Percentiles rank a stretch among this genome's conserved stretches.
These are phyloP conservation scores for Nephila pilipes DNA, from an alignment of 1,140 invertebrate genomes.

Conservation along the genomic window DNA sequence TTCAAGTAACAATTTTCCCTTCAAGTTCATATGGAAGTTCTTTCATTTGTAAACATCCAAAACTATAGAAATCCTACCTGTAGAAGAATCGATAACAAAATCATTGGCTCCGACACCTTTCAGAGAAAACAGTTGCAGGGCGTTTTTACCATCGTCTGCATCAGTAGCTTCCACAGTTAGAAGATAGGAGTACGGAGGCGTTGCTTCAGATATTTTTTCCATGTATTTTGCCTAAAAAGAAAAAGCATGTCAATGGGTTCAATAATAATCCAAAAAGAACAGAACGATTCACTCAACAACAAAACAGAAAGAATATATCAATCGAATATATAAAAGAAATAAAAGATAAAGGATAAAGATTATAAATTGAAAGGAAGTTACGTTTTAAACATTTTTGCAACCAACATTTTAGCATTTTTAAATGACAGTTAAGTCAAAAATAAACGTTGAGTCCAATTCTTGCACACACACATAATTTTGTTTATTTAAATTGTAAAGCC, in stretches of 20 bases:
- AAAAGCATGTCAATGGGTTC: background rate
- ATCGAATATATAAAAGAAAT: too few relatives aligned
- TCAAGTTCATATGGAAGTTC: too few relatives aligned
- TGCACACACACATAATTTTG: too few relatives aligned
- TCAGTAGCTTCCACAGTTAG: slow-evolving; percentile 82
- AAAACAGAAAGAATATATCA: background rate
- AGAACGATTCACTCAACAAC: background rate
- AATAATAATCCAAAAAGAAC: background rate
- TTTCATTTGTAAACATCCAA: background rate
- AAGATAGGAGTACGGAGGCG: slow-evolving; percentile 80
- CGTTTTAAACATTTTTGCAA: too few relatives aligned
- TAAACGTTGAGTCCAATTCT: too few relatives aligned
- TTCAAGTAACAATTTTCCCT: too few relatives aligned
- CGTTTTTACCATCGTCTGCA: slow-evolving; percentile 85
- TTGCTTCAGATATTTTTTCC: slow-evolving; percentile 81
- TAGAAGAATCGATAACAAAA: slow-evolving; percentile 75
- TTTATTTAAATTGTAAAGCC: too few relatives aligned
- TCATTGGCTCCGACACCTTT: slow-evolving; percentile 88
- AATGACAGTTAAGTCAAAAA: too few relatives aligned
- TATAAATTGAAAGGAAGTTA: too few relatives aligned
- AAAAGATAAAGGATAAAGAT: too few relatives aligned
- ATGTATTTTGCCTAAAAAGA: slow-evolving; percentile 84
- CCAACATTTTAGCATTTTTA: too few relatives aligned
- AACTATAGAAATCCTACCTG: slow-evolving; percentile 45
- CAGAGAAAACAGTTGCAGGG: slow-evolving; percentile 89